Percentiles rank a stretch among this genome's conserved stretches.
Evolutionary conservation across 2,113 vertebrate species (phyloP).

Genomic region (Hucho hucho): DNA sequence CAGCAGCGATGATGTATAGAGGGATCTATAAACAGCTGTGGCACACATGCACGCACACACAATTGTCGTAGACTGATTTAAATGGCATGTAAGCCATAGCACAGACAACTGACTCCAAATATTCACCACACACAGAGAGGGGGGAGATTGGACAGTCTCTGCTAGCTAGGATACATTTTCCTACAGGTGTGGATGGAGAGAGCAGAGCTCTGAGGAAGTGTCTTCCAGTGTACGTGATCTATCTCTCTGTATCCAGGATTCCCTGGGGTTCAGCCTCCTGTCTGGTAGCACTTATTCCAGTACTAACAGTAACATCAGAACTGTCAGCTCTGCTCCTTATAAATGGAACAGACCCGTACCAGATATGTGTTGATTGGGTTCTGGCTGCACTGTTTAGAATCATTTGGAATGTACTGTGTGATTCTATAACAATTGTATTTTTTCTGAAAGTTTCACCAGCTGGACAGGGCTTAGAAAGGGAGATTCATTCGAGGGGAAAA

Average conservation of each 20-base stretch:
- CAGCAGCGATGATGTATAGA: neutral
- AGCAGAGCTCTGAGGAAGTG: neutral
- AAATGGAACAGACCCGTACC: neutral
- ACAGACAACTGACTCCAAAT: neutral
- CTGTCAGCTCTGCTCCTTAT: neutral
- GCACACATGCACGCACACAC: neutral
- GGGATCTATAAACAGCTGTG: neutral
- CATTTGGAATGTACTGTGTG: neutral
- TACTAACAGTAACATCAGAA: neutral
- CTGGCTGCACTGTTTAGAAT: neutral
- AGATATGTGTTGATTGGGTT: neutral
- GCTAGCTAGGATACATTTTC: neutral
- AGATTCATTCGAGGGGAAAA: neutral
- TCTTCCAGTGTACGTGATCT: neutral
- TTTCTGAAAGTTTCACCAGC: neutral
- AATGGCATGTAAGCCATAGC: neutral
- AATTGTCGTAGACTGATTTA: neutral
- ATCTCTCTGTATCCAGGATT: neutral
- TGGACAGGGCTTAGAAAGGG: neutral
- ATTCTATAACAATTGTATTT: neutral
- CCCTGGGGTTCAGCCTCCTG: neutral
- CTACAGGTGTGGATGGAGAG: neutral
- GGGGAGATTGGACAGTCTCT: neutral
- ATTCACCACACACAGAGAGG: neutral
- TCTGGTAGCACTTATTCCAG: constrained; percentile 1